Conservation (phyloP, 2,888 invertebrate genomes). For the Apomyelois bistriatella region DNA sequence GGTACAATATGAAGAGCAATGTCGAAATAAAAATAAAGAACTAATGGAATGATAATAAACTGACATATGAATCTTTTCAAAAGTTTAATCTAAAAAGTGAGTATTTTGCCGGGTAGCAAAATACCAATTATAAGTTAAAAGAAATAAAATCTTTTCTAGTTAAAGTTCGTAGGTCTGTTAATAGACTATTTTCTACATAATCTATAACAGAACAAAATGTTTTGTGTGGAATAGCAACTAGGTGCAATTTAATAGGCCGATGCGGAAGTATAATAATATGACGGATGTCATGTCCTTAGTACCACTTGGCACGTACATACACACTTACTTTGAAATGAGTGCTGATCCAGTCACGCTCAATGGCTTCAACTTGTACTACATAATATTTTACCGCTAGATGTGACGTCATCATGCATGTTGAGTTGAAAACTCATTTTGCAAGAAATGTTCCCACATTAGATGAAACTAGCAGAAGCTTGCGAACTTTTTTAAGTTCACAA, state of each 20-base stretch:
- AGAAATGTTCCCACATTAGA: conserved; percentile 40
- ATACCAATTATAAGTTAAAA: too few relatives aligned
- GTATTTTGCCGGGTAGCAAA: too few relatives aligned
- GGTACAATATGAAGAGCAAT: too few relatives aligned
- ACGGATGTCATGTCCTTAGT: conserved; percentile 9
- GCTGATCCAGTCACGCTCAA: conserved; percentile 5
- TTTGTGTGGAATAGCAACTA: background rate
- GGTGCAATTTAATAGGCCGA: background rate
- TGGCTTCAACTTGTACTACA: conserved; percentile 17
- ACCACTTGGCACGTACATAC: background rate
- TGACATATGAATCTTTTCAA: too few relatives aligned
- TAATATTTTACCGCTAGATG: conserved; percentile 31
- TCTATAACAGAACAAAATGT: background rate
- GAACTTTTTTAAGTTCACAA: conserved; percentile 2
- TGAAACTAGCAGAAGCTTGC: conserved; percentile 20
- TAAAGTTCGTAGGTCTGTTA: background rate
- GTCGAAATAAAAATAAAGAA: too few relatives aligned
- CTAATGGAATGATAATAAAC: too few relatives aligned
- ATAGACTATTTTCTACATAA: background rate
- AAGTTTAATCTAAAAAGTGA: too few relatives aligned
- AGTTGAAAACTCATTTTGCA: conserved; percentile 39
- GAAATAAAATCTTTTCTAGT: too few relatives aligned
- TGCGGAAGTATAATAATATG: conserved; percentile 2
- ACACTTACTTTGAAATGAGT: conserved; percentile 4
- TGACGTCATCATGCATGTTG: conserved; percentile 36